Conservation (phyloP, 2,888 invertebrate genomes). For the Leptarthrus brevirostris region DNA sequence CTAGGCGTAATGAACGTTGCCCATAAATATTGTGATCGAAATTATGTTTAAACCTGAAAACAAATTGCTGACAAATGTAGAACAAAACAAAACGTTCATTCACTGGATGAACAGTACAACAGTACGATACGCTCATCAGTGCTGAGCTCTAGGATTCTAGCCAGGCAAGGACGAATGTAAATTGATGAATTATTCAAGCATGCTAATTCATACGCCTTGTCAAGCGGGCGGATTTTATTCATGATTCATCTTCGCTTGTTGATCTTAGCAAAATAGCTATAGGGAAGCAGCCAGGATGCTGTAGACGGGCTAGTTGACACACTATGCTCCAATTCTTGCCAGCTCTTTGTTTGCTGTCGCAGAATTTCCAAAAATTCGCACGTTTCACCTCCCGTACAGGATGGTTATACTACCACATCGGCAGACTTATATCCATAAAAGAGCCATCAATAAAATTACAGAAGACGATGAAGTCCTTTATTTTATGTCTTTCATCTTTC, state of each 20-base stretch:
- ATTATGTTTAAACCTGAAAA: conserved; percentile 40
- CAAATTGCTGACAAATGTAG: conserved; percentile 45
- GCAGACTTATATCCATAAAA: conserved; percentile 51
- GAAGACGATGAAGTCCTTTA: conserved; percentile 46
- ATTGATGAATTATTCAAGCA: conserved; percentile 49
- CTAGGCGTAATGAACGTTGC: conserved; percentile 15
- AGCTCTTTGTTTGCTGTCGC: neutral
- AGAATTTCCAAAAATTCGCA: conserved; percentile 6
- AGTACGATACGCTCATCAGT: neutral
- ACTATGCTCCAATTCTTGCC: neutral
- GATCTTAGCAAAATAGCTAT: conserved; percentile 39
- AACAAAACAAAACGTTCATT: conserved; percentile 18
- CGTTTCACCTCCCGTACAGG: conserved; percentile 5
- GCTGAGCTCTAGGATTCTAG: neutral
- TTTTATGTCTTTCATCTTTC: conserved; percentile 27
- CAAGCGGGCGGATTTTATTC: conserved; percentile 44
- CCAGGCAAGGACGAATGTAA: neutral
- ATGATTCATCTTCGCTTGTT: conserved; percentile 48
- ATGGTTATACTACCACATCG: neutral
- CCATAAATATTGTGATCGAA: conserved; percentile 42
- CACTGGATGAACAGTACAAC: neutral
- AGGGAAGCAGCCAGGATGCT: conserved; percentile 6
- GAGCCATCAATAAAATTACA: conserved; percentile 52
- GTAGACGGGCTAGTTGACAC: neutral
- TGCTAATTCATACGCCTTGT: conserved; percentile 47